Conservation (phyloP, 64 coral and sea anemone species). For the Cladopsammia gracilis region DNA sequence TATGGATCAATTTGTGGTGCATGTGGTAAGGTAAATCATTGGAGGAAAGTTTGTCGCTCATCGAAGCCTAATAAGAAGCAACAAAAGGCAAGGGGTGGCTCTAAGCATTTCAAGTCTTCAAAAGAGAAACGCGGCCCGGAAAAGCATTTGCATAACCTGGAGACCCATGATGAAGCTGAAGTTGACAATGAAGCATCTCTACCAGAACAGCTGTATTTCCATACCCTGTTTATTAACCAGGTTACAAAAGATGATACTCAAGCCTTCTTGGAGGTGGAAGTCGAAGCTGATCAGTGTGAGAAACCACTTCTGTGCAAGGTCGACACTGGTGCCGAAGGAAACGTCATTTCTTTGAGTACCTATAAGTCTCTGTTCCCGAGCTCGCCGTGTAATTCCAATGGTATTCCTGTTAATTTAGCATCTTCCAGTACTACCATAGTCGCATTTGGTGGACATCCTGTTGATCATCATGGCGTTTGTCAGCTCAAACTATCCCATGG, state of each 20-base stretch:
- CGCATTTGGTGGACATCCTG: conserved; percentile 41
- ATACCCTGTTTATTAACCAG: background rate
- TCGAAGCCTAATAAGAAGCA: too few species aligned
- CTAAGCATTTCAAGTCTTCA: background rate
- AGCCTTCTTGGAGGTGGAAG: conserved; percentile 18
- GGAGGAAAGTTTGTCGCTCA: background rate
- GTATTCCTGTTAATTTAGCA: too few species aligned
- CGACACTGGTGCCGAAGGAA: conserved; percentile 51
- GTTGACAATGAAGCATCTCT: background rate
- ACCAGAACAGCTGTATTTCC: conserved; percentile 6
- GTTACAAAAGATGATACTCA: conserved; percentile 28
- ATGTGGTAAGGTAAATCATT: conserved; percentile 58
- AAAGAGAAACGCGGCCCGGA: background rate
- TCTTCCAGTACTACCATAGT: too few species aligned
- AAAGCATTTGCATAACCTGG: background rate
- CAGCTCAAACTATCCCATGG: conserved; percentile 49
- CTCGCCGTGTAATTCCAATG: conserved; percentile 11
- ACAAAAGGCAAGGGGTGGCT: background rate
- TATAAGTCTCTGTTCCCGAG: conserved; percentile 56
- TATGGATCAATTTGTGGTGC: conserved; percentile 53
- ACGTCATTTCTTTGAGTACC: conserved; percentile 19
- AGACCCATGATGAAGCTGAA: background rate
- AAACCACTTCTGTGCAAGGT: conserved; percentile 35
- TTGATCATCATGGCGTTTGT: conserved; percentile 77
- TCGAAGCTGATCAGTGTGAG: background rate